A percentile compares a stretch with the other conserved stretches of the same genome.
phyloP scores from a whole-genome alignment of 2,797 vertebrate species.

The Acridotheres tristis region DNA sequence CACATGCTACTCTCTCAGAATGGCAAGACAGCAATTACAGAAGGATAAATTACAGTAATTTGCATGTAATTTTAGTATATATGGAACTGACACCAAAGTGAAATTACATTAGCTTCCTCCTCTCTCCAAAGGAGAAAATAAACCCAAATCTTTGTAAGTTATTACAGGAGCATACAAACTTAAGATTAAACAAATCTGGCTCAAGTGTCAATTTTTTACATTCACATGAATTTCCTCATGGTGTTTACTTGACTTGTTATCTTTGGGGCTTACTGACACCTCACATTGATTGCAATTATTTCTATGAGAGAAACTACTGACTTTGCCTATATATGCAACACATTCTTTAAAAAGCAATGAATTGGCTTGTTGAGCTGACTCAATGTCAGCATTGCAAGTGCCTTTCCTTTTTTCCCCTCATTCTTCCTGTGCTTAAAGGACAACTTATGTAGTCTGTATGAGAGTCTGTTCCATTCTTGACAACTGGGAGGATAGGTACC shows the following conservation, averaged over 20 bases:
- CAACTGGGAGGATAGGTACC: background rate
- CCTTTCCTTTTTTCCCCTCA: background rate
- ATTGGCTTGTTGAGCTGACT: background rate
- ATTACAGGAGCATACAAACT: background rate
- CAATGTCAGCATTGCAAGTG: background rate
- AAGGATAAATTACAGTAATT: background rate
- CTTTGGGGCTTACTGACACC: background rate
- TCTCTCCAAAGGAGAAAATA: background rate
- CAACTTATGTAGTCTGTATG: background rate
- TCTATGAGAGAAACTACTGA: background rate
- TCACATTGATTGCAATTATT: background rate
- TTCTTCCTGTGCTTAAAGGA: background rate
- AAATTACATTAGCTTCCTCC: background rate
- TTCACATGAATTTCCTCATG: background rate
- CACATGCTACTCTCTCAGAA: background rate
- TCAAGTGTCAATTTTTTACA: background rate
- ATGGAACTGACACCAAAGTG: background rate
- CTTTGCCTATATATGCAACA: background rate
- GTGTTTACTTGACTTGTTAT: background rate
- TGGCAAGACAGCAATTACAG: background rate
- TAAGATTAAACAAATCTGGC: background rate
- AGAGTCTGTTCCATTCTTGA: background rate
- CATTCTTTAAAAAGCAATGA: background rate
- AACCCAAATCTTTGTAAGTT: background rate
- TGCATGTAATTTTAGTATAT: background rate